Percentiles rank a stretch among this genome's conserved stretches.
phyloP scores from a whole-genome alignment of 2,888 invertebrate genomes.

The Lissonota sp. region DNA sequence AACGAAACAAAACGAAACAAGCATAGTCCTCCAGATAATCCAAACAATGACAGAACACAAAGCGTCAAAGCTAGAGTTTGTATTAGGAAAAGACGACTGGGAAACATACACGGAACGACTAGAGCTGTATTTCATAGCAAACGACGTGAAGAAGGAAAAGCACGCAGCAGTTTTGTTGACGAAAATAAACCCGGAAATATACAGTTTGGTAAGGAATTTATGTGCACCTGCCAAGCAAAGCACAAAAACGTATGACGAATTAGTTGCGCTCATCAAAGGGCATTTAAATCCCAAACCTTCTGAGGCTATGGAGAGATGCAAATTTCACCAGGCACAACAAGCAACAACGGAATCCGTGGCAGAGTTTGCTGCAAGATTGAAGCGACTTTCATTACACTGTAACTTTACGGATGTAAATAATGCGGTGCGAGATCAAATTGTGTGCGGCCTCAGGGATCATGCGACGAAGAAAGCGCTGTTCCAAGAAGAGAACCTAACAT shows the following conservation, averaged over 20 bases:
- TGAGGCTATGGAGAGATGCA: constrained; percentile 44
- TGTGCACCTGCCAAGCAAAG: constrained; percentile 26
- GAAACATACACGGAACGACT: constrained; percentile 16
- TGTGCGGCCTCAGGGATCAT: constrained; percentile 43
- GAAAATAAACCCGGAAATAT: constrained; percentile 34
- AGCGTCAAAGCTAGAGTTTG: constrained; percentile 22
- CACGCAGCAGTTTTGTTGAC: constrained; percentile 38
- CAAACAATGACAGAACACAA: too few relatives aligned
- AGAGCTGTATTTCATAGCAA: constrained; percentile 43
- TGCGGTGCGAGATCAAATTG: constrained; percentile 37
- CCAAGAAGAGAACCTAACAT: constrained; percentile 36
- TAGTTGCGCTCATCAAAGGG: background rate
- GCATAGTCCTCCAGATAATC: too few relatives aligned
- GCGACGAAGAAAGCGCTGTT: constrained; percentile 24
- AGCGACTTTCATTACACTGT: constrained; percentile 82
- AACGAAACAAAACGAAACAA: background rate
- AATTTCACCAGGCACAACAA: constrained; percentile 48
- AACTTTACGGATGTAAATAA: constrained; percentile 31
- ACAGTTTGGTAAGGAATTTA: constrained; percentile 37
- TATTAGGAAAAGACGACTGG: constrained; percentile 16
- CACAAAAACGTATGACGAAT: background rate
- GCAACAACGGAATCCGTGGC: constrained; percentile 74
- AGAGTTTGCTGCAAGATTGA: constrained; percentile 78
- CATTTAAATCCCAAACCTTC: constrained; percentile 46
- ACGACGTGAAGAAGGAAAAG: constrained; percentile 24